These are phyloP conservation scores for Ectobius pallidus DNA, from an alignment of 2,888 invertebrate genomes.

Conservation along the genomic window DNA sequence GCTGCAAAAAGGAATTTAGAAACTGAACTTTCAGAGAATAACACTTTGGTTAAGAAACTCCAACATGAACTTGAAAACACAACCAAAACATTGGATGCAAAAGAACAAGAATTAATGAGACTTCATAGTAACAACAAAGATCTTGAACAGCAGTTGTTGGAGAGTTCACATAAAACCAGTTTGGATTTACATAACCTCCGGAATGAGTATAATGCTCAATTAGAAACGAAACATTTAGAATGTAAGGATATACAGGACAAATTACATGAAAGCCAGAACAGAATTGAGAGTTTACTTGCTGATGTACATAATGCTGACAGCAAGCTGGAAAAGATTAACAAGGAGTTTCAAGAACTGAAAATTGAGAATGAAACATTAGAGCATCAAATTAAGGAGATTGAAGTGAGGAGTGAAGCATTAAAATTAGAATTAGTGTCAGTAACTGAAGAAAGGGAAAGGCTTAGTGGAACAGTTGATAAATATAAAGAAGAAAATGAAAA, in stretches of 20 bases:
- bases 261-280: constrained; percentile 45
- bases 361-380: constrained; percentile 50
- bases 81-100: background rate
- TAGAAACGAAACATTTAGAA: constrained; percentile 28
- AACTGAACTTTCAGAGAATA: constrained; percentile 22
- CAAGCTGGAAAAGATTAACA: constrained; percentile 44
- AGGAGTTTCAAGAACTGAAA: constrained; percentile 49
- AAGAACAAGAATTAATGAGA: constrained; percentile 14
- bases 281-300: constrained; percentile 9
- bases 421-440: constrained; percentile 19
- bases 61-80: constrained; percentile 18
- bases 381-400: constrained; percentile 35
- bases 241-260: constrained; percentile 44
- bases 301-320: constrained; percentile 33
- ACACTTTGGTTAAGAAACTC: constrained; percentile 10
- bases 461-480: constrained; percentile 19
- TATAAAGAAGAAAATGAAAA: constrained; percentile 58
- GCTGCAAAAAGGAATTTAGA: constrained; percentile 52
- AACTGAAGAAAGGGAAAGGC: constrained; percentile 5
- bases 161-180: background rate
- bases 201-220: background rate
- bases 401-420: constrained; percentile 1
- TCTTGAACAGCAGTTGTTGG: background rate
- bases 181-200: background rate
- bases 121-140: background rate